These are phyloP conservation scores for Ectobius pallidus DNA, from an alignment of 2,888 invertebrate species.

Conservation along the genomic window DNA sequence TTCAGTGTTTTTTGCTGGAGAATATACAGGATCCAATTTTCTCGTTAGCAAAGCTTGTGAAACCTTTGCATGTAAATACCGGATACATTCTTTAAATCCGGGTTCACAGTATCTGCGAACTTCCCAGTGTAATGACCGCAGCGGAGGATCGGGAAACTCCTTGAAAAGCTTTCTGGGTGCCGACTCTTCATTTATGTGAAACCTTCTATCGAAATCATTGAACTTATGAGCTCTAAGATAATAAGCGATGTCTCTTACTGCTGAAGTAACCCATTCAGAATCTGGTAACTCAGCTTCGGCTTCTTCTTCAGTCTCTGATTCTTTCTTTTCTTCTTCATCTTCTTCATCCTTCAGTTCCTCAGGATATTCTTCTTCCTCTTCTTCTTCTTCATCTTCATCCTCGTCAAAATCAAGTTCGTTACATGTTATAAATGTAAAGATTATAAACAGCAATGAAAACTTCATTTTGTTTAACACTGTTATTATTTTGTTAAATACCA, in stretches of 20 bases:
- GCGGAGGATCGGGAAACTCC: conserved; percentile 58
- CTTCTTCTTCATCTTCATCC: background rate
- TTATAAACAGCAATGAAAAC: too few species aligned
- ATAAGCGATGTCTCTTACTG: conserved; percentile 64
- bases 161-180: conserved; percentile 30
- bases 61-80: conserved; percentile 62
- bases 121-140: conserved; percentile 66
- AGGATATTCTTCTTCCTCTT: background rate
- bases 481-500: too few species aligned
- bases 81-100: conserved; percentile 63
- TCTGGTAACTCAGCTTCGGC: conserved; percentile 25
- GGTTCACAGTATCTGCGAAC: conserved; percentile 62
- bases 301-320: background rate
- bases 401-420: too few species aligned
- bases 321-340: background rate
- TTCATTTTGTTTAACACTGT: too few species aligned
- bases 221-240: conserved; percentile 68
- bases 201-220: conserved; percentile 66
- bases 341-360: background rate
- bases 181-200: conserved; percentile 52
- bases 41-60: too few species aligned
- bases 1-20: too few species aligned
- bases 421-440: too few species aligned
- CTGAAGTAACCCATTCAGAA: conserved; percentile 55
- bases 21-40: too few species aligned